phyloP scores from a whole-genome alignment of 53 echinoderm and acorn worm species.

The Glandiceps talaboti region DNA sequence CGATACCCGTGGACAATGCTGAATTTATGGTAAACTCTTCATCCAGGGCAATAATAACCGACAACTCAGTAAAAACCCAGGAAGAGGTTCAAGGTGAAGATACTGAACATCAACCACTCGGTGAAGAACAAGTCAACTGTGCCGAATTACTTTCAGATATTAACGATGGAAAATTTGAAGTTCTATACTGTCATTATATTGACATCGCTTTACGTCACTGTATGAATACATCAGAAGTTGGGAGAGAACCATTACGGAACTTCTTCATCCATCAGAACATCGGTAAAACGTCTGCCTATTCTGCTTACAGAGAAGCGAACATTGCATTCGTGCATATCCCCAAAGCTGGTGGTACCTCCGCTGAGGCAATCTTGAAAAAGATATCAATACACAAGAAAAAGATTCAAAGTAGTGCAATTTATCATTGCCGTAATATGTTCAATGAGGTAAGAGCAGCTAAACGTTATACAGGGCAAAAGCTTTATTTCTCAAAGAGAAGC shows the following conservation, averaged over 20 bases:
- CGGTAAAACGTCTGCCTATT: neutral
- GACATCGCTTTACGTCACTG: neutral
- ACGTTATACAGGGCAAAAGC: neutral
- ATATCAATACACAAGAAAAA: neutral
- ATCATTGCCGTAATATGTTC: neutral
- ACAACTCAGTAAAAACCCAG: too few relatives aligned
- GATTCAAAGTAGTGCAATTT: neutral
- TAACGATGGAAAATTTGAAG: neutral
- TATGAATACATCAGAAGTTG: neutral
- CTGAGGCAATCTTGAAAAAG: neutral
- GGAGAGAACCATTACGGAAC: neutral
- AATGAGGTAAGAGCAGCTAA: neutral
- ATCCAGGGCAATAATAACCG: too few relatives aligned
- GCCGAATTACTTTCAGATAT: neutral
- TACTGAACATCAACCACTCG: too few relatives aligned
- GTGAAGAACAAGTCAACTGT: neutral
- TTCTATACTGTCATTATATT: neutral
- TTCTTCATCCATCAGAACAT: neutral
- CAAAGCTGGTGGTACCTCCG: neutral
- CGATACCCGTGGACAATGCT: too few relatives aligned
- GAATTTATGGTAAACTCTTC: too few relatives aligned
- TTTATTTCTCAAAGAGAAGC: neutral
- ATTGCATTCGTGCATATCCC: neutral
- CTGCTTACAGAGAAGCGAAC: neutral
- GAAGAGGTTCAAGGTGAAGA: too few relatives aligned